Base-by-base conservation (phyloP, 2,113 vertebrate genomes). In the Procavia capensis region DNA sequence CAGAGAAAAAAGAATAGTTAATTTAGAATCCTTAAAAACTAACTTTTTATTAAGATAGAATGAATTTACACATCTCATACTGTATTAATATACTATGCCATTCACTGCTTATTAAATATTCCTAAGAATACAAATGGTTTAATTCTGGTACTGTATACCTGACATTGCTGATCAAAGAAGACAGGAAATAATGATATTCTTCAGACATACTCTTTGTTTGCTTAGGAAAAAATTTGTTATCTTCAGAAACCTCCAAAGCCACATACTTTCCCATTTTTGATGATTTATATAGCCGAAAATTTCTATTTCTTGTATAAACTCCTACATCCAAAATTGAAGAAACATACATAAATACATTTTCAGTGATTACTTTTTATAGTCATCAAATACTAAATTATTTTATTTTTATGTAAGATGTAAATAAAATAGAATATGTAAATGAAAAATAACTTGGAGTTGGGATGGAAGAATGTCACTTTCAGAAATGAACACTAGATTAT, bases 281-380 rank as follows among this genome's bases (percentile, higher is more conserved):
- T 17, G 99, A 99, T 92, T 99, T 99, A 98, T 99, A 99, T 45
- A 99, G 98, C 19, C 99, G 99, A 96, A 99, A 99, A 96, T 99
- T 99, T 98, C 99, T 99, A 95, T 99, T 99, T 98, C 98, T 99
- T 96, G 99, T 99, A 98, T 99, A 99, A 91, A 99, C 99, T 29
- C 99, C 99, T 99, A 86, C 2, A 96, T 57, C n/a, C 94, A 94
- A 96, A 88, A 63, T 90, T 45, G 85, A 47, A 25, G 82, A 74
- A 91, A 64, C 6, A 50, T 13, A 66, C 39, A 6, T 96, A 78
- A 72, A 13, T 34, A 41, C n/a, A 34, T 59, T 80, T 97, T 93
- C 27, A 59, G 7, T 54, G 5, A 76, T 47, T 85, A 43, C 45
- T 63, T 94, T 57, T 57, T 63, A 59, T 2, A 82, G 45, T 78